phyloP scores from a whole-genome alignment of 2,888 invertebrate genomes.

The Pandemis cinnamomeana region DNA sequence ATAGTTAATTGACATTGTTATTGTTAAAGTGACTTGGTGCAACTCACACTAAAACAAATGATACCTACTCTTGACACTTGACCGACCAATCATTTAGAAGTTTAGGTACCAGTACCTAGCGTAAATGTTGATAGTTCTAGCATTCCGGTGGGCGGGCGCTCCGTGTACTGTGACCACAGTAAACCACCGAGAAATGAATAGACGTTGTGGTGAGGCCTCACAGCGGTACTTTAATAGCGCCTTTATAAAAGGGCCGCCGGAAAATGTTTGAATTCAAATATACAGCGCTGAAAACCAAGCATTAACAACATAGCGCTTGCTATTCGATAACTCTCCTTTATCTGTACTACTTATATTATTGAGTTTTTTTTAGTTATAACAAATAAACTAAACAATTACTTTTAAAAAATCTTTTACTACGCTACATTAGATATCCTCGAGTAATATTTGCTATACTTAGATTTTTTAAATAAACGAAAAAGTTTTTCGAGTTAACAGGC shows the following conservation, averaged over 20 bases:
- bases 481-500: no score
- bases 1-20: no score
- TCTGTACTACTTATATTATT: no score
- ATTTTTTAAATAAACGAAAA: no score
- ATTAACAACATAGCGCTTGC: not conserved
- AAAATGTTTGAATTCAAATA: slow-evolving; percentile 11
- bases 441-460: no score
- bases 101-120: not conserved
- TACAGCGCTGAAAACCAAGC: not conserved
- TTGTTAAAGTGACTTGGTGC: no score
- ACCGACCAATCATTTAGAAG: not conserved
- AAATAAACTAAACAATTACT: no score
- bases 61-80: not conserved
- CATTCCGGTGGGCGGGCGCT: slow-evolving; percentile 16
- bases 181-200: slow-evolving; percentile 31
- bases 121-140: not conserved
- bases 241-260: not conserved
- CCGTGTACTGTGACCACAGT: slow-evolving; percentile 23
- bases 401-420: no score
- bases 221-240: slow-evolving; percentile 35
- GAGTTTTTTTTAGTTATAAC: no score
- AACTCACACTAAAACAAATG: no score
- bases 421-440: no score
- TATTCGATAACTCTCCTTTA: no score
- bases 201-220: slow-evolving; percentile 27